A percentile compares a stretch with the other conserved stretches of the same genome.
These are phyloP conservation scores for Eolophus roseicapilla DNA, from an alignment of 2,113 vertebrate genomes.

Conservation along the genomic window DNA sequence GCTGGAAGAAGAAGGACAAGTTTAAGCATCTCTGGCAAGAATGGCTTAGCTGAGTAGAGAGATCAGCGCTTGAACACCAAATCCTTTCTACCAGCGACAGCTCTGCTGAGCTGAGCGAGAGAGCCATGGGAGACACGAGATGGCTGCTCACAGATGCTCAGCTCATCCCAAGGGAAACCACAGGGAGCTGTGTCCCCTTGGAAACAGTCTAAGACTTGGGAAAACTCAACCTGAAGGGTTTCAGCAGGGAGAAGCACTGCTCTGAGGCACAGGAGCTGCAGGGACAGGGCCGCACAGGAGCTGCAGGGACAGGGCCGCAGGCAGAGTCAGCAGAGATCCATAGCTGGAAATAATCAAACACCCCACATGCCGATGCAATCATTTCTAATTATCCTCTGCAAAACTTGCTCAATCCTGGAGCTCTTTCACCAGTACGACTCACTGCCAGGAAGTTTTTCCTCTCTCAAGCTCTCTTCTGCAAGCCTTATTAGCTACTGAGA, in stretches of 20 bases:
- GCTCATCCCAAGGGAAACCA: background rate
- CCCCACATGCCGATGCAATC: fast-evolving
- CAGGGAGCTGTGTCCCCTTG: background rate
- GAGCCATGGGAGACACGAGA: fast-evolving
- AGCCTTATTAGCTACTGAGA: constrained; percentile 43
- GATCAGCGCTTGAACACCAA: background rate
- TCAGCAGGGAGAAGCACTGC: background rate
- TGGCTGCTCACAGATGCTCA: background rate
- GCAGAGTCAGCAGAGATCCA: background rate
- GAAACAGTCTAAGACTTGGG: background rate
- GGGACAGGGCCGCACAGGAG: background rate
- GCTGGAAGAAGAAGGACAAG: constrained; percentile 63
- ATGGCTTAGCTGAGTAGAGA: background rate
- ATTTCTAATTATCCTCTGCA: background rate
- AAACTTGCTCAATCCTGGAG: constrained; percentile 20
- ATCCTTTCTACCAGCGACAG: background rate
- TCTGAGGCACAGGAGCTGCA: fast-evolving
- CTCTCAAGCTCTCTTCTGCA: constrained; percentile 8
- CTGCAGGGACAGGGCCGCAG: background rate
- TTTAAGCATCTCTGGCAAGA: background rate
- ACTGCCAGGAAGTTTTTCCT: constrained; percentile 35
- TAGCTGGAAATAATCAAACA: constrained; percentile 33
- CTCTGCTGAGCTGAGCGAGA: background rate
- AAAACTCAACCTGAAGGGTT: background rate
- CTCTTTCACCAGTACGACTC: background rate